Evolutionary conservation across 2,797 vertebrate genomes (phyloP).

Genomic region (Podarcis lilfordi): DNA sequence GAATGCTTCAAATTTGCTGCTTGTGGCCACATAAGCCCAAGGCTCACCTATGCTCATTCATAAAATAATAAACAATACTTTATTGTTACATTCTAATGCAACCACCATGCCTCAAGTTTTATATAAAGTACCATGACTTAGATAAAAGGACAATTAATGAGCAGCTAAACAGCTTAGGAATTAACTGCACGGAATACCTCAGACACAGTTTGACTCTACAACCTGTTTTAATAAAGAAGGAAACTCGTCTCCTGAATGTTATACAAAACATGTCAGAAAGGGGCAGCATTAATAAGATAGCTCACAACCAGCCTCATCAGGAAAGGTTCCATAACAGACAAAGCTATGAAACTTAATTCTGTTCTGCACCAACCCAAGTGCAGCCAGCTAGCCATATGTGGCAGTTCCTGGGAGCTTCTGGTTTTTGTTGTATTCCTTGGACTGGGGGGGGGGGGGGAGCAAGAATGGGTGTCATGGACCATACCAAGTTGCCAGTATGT

Average conservation of each 20-base stretch:
- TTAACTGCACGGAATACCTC: constrained; percentile 23
- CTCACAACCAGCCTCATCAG: not conserved
- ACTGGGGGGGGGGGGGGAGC: not conserved
- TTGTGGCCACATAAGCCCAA: not conserved
- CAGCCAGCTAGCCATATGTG: not conserved
- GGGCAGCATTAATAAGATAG: not conserved
- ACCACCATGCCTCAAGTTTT: not conserved
- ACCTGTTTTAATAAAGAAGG: not conserved
- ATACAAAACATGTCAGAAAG: not conserved
- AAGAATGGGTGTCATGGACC: no score
- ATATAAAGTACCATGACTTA: constrained; percentile 2
- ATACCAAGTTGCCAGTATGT: no score
- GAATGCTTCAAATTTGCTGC: not conserved
- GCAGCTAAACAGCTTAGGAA: not conserved
- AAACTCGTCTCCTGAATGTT: not conserved
- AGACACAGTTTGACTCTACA: not conserved
- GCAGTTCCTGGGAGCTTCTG: no score
- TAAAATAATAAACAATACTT: not conserved
- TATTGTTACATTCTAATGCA: not conserved
- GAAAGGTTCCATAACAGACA: not conserved
- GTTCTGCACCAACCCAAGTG: not conserved
- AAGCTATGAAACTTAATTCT: not conserved
- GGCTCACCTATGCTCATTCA: not conserved
- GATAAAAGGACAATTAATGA: not conserved
- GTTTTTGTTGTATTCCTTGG: not conserved